These are phyloP conservation scores for Dermatemys mawii DNA, from an alignment of 2,113 vertebrate genomes.

Conservation along the genomic window DNA sequence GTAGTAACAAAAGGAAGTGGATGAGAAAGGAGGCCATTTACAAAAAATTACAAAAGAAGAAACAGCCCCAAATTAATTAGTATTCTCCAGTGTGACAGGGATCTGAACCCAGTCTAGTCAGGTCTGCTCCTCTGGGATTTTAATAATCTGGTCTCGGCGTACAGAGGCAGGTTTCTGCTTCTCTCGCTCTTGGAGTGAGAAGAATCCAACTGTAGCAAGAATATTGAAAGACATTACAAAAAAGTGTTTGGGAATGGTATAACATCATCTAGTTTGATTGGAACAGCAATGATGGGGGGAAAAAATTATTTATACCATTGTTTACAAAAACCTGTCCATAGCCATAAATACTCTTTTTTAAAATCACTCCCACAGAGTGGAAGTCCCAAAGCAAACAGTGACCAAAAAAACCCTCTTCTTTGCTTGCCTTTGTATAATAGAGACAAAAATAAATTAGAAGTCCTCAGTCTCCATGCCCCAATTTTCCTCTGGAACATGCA, in stretches of 20 bases:
- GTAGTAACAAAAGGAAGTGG: neutral
- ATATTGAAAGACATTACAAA: neutral
- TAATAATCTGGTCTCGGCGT: neutral
- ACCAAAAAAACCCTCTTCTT: neutral
- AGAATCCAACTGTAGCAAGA: neutral
- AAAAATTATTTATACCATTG: neutral
- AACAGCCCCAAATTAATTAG: neutral
- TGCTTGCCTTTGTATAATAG: neutral
- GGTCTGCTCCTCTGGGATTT: neutral
- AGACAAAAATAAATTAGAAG: conserved; percentile 14
- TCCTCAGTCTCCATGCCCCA: neutral
- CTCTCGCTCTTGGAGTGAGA: neutral
- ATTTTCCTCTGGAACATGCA: neutral
- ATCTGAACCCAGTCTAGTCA: neutral
- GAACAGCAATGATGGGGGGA: neutral
- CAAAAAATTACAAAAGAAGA: neutral
- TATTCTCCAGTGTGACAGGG: neutral
- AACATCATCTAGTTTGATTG: neutral
- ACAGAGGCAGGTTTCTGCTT: conserved; percentile 2
- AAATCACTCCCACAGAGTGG: neutral
- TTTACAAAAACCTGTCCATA: neutral
- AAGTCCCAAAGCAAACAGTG: neutral
- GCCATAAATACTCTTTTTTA: neutral
- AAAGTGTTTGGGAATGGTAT: neutral
- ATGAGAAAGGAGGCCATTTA: neutral